These are phyloP conservation scores for Zhuqinia jingwanae DNA, from an alignment of 2,888 invertebrate species.

Conservation along the genomic window DNA sequence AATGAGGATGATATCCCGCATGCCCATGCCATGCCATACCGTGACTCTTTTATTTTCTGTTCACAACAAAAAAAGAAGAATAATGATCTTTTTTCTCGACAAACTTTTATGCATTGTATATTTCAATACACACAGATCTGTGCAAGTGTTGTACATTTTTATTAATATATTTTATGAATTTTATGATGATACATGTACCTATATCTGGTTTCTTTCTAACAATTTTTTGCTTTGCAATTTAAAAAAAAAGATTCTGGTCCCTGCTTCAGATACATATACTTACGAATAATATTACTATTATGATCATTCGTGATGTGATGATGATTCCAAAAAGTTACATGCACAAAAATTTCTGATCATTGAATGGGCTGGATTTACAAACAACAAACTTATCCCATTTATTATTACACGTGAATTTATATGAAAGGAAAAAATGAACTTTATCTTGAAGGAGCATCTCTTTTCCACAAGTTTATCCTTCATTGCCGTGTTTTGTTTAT, in stretches of 20 bases:
- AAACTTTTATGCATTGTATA: neutral
- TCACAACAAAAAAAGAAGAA: neutral
- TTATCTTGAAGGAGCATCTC: neutral
- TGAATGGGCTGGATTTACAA: neutral
- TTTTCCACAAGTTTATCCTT: neutral
- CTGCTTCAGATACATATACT: no score
- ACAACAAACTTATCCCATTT: neutral
- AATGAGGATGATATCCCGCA: constrained; percentile 29
- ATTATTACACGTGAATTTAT: neutral
- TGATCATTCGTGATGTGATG: no score
- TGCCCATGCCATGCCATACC: no score
- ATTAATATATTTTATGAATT: neutral
- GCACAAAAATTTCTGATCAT: neutral
- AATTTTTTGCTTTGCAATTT: neutral
- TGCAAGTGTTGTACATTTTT: neutral
- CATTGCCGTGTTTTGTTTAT: neutral
- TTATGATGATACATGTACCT: neutral
- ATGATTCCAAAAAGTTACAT: neutral
- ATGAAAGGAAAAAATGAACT: neutral
- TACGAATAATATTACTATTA: no score
- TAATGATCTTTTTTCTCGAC: constrained; percentile 13
- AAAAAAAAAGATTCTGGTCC: no score
- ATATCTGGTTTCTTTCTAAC: neutral
- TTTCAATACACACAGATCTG: no score
- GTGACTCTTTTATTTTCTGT: neutral